Evolutionary conservation across 1,140 invertebrate genomes (phyloP), one percentile per base, ranked within the genome.

Genomic region (Solenopsis fugax): DNA sequence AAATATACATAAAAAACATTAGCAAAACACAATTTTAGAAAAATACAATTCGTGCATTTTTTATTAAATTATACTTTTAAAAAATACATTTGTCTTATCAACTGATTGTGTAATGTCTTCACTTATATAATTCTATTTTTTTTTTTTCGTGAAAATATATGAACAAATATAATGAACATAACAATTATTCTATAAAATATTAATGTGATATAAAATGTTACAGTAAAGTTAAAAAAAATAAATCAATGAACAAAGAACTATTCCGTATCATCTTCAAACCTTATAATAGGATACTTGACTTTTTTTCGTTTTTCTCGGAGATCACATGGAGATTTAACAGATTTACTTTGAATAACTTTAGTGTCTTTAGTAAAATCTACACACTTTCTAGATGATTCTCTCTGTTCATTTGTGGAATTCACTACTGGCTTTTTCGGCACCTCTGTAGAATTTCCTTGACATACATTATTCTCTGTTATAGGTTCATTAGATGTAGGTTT

Each of bases 361-460:
- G 94, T 95, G 80, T 95, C 95, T 6, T 92, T 93, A 0, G 95
- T 90, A 67, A 95, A 85, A 85, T 94, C 93, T 18, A 95, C 84
- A 69, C 93, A 88, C 54, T 93, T 91, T 88, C 37, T 12, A 21
- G 2, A 6, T 41, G 4, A 41, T 29, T 76, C n/a, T 60, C 16
- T n/a, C 24, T 60, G 48, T 29, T 24, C 21, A 10, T 12, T 29
- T 4, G 16, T 1, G 10, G 24, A 24, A 10, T 56, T 50, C 21
- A 21, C 21, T 13, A 12, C 16, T 45, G 16, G 18, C n/a, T 56
- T 58, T 21, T 82, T 18, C 12, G 37, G 48, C 7, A 2, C 2
- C 0, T 37, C 13, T 29, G 2, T 29, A 45, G 16, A 45, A 29
- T 72, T 58, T 71, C 1, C 34, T 58, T 41, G 21, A 29, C 6